Conservation (phyloP, 2,888 invertebrate species). For the Plebejus anna region DNA sequence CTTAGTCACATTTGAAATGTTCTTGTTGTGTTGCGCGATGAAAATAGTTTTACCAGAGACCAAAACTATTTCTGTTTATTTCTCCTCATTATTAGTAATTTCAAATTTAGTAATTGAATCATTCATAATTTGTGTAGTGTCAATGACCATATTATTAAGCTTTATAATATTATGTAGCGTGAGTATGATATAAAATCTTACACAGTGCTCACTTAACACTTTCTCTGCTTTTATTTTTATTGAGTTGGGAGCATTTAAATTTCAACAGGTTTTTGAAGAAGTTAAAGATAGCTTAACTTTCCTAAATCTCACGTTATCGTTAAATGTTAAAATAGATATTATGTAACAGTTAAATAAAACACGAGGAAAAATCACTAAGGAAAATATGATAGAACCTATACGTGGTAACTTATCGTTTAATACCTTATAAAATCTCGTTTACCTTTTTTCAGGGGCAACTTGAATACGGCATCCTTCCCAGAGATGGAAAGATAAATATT, state of each 20-base stretch:
- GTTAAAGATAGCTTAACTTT: background rate
- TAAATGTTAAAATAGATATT: background rate
- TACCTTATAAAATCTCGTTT: background rate
- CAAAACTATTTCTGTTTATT: background rate
- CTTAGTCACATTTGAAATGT: background rate
- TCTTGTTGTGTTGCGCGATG: background rate
- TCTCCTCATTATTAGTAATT: too few species aligned
- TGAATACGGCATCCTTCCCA: background rate
- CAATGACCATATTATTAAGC: too few species aligned
- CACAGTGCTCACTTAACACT: too few species aligned
- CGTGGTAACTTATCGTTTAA: background rate
- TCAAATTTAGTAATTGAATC: too few species aligned
- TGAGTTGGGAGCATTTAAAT: background rate
- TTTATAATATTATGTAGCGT: too few species aligned
- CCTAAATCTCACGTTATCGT: background rate
- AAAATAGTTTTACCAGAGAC: background rate
- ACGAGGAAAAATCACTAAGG: background rate
- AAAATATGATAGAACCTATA: background rate
- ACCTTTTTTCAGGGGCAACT: background rate
- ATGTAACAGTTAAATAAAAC: background rate
- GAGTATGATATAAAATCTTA: too few species aligned
- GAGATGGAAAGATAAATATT: background rate
- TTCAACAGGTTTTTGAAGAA: background rate
- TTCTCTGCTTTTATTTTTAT: background rate
- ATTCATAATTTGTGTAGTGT: too few species aligned